A percentile compares a stretch with the other conserved stretches of the same genome.
These are phyloP conservation scores for Onychostruthus taczanowskii DNA, from an alignment of 2,113 vertebrate species.

Conservation along the genomic window DNA sequence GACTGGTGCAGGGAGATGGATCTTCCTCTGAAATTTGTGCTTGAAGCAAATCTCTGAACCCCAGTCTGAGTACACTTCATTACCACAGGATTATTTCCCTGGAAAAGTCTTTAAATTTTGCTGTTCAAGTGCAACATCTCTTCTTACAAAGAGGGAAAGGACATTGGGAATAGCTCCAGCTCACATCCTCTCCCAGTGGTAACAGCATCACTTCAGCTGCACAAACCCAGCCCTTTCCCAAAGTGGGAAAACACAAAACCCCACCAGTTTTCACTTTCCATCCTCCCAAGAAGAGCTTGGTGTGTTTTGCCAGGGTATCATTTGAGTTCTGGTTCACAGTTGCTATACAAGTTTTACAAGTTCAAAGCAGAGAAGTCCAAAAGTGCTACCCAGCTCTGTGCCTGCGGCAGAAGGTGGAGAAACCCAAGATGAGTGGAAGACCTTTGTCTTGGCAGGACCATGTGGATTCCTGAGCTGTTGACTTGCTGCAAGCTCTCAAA, in stretches of 20 bases:
- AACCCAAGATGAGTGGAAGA: background rate
- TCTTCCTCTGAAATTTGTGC: background rate
- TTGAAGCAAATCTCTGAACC: background rate
- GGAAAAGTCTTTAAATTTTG: background rate
- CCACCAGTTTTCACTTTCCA: background rate
- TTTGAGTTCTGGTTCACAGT: background rate
- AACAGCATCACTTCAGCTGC: background rate
- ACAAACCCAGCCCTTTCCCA: background rate
- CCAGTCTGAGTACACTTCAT: background rate
- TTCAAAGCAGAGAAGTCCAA: background rate
- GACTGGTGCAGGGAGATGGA: background rate
- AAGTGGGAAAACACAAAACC: background rate
- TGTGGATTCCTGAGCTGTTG: constrained; percentile 39
- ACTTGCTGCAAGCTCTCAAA: background rate
- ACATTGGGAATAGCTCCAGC: background rate
- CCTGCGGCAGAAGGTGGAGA: constrained; percentile 4
- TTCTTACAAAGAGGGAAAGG: background rate
- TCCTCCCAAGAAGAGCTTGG: background rate
- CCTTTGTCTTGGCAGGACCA: constrained; percentile 29
- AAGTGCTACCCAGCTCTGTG: background rate
- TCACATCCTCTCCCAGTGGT: background rate
- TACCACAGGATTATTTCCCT: background rate
- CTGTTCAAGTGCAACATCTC: background rate
- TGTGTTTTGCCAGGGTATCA: background rate
- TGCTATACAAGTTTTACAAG: constrained; percentile 13